These are phyloP conservation scores for Embidobia sp. DNA, from an alignment of 2,888 invertebrate species.

Conservation along the genomic window DNA sequence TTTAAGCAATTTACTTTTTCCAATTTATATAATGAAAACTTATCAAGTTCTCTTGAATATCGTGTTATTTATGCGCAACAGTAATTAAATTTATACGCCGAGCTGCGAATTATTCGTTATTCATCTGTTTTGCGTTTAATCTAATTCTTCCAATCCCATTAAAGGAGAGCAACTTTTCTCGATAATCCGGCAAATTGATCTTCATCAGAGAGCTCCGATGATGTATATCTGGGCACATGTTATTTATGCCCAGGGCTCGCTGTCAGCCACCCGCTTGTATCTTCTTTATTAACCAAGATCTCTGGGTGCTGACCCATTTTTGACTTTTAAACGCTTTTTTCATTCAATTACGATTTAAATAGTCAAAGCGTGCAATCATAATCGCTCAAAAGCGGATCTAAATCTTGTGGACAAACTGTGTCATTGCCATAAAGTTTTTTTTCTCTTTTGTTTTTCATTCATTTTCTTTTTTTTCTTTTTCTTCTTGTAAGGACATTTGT, in stretches of 20 bases:
- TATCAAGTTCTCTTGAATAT: too few species aligned
- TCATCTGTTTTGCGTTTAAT: slow-evolving; percentile 34
- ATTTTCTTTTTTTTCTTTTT: too few species aligned
- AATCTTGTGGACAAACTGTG: too few species aligned
- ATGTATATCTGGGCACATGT: slow-evolving; percentile 38
- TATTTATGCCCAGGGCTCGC: slow-evolving; percentile 22
- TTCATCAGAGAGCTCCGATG: slow-evolving; percentile 44
- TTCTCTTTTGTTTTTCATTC: too few species aligned
- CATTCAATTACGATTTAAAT: slow-evolving; percentile 25
- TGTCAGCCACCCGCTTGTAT: slow-evolving; percentile 9
- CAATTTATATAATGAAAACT: too few species aligned
- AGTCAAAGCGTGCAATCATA: too few species aligned
- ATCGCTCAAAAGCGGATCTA: too few species aligned
- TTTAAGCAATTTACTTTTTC: too few species aligned
- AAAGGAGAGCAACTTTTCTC: slow-evolving; percentile 39
- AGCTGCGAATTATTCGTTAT: slow-evolving; percentile 13
- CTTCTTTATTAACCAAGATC: slow-evolving; percentile 42
- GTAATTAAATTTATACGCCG: slow-evolving; percentile 6
- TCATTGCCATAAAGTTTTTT: too few species aligned
- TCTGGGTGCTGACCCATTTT: slow-evolving; percentile 37
- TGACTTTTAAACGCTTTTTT: slow-evolving; percentile 5
- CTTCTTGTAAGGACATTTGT: too few species aligned
- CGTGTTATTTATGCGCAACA: too few species aligned
- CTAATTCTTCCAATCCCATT: slow-evolving; percentile 31
- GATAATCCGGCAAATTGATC: slow-evolving; percentile 54